Percentiles rank a stretch among this genome's conserved stretches.
These are phyloP conservation scores for Myiopsitta monachus DNA, from an alignment of 2,113 vertebrate species.

Conservation along the genomic window DNA sequence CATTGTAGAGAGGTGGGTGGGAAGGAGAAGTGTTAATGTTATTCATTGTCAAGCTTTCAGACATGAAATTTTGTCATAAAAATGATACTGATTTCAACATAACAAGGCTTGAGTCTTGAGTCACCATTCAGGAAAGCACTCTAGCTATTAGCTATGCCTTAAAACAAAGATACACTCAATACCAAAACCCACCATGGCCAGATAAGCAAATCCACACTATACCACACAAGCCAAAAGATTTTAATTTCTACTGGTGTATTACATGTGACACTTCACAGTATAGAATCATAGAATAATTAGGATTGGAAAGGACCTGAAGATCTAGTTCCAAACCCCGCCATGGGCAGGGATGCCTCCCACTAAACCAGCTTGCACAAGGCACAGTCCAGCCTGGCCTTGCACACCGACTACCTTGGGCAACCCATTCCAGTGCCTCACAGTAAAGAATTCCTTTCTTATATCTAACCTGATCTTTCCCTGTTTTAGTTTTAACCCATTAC, in stretches of 20 bases:
- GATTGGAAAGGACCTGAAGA: too few relatives aligned
- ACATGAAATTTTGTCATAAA: neutral
- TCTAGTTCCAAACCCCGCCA: too few relatives aligned
- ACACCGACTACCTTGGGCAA: neutral
- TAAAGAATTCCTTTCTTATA: neutral
- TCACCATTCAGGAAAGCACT: neutral
- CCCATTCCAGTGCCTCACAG: neutral
- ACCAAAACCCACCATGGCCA: too few relatives aligned
- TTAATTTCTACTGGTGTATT: too few relatives aligned
- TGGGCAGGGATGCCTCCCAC: too few relatives aligned
- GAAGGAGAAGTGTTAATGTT: neutral
- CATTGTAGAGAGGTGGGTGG: neutral
- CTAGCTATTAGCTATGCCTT: fast-evolving
- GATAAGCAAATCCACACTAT: too few relatives aligned
- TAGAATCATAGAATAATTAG: too few relatives aligned
- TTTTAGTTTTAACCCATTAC: neutral
- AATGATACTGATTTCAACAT: neutral
- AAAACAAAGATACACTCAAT: neutral
- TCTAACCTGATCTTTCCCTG: neutral
- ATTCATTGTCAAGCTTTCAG: neutral
- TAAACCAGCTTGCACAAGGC: neutral
- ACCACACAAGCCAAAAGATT: too few relatives aligned
- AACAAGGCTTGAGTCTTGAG: neutral
- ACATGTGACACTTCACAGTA: too few relatives aligned
- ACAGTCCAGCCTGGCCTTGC: neutral